A percentile compares a stretch with the other conserved stretches of the same genome.
Evolutionary conservation across 2,113 vertebrate species (phyloP).

Genomic region (Butorides virescens): DNA sequence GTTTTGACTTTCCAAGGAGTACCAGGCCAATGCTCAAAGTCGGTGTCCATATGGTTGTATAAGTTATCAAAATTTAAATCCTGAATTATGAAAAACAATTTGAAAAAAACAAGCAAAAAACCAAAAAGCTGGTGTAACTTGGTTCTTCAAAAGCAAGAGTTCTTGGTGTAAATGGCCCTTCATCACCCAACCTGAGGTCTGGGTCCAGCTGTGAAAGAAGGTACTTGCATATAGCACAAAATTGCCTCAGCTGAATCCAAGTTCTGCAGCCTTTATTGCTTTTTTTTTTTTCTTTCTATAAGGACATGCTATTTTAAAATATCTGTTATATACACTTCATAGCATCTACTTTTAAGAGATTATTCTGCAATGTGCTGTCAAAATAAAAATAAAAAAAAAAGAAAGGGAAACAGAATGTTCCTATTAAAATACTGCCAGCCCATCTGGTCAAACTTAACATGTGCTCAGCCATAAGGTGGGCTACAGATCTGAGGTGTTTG

Average conservation of each 20-base stretch:
- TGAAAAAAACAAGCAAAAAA: not conserved
- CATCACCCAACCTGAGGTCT: not conserved
- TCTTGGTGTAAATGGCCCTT: not conserved
- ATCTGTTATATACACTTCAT: not conserved
- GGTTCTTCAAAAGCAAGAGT: not conserved
- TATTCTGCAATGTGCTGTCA: not conserved
- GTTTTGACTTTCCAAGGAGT: not conserved
- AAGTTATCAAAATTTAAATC: not conserved
- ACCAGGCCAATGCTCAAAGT: not conserved
- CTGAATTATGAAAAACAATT: not conserved
- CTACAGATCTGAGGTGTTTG: not conserved
- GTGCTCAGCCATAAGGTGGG: not conserved
- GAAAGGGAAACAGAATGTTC: not conserved
- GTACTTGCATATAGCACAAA: not conserved
- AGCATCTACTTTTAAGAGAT: not conserved
- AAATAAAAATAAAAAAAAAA: not conserved
- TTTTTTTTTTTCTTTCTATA: accelerated
- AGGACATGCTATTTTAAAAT: not conserved
- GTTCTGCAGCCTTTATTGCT: not conserved
- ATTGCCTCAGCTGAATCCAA: not conserved
- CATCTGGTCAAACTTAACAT: not conserved
- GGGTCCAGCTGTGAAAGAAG: not conserved
- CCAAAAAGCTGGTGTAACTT: not conserved
- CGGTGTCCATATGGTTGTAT: not conserved
- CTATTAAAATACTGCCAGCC: not conserved